Conservation (phyloP, 30 jellyfish, hydroid and myxozoan genomes). For the Hydra vulgaris region DNA sequence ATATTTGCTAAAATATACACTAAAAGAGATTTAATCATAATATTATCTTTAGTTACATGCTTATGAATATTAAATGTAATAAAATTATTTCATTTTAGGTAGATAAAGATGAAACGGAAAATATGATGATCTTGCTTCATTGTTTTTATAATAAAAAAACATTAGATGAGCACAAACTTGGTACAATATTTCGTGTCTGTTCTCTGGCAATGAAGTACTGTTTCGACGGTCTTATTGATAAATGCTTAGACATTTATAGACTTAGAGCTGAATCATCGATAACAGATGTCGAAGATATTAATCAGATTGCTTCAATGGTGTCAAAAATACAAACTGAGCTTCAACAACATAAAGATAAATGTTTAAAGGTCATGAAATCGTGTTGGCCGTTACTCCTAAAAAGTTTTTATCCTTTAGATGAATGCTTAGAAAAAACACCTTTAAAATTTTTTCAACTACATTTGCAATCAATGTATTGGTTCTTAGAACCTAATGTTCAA, state of each 20-base stretch:
- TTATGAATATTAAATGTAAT: no score
- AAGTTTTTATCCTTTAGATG: constrained; percentile 19
- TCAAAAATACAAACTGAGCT: constrained; percentile 5
- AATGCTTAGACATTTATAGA: constrained; percentile 16
- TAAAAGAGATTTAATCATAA: no score
- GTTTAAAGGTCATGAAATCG: constrained; percentile 7
- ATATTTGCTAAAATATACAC: no score
- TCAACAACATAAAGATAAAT: constrained; percentile 17
- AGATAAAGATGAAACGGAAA: constrained; percentile 20
- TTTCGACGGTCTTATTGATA: constrained; percentile 24
- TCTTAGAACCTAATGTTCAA: constrained; percentile 31
- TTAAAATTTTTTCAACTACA: constrained; percentile 17
- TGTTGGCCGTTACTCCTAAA: constrained; percentile 14
- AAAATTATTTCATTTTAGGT: neutral
- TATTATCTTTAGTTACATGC: no score
- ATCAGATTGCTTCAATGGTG: constrained; percentile 1
- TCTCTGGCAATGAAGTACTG: constrained; percentile 32
- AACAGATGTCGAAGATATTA: constrained; percentile 5
- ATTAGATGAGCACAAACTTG: constrained; percentile 13
- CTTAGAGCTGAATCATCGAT: constrained; percentile 7
- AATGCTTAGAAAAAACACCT: constrained; percentile 28
- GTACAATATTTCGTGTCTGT: constrained; percentile 17
- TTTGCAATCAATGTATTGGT: constrained; percentile 19
- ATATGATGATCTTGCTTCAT: constrained; percentile 20
- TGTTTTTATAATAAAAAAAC: constrained; percentile 21